Evolutionary conservation across 2,888 invertebrate genomes (phyloP).

Genomic region (Diarsia brunnea): DNA sequence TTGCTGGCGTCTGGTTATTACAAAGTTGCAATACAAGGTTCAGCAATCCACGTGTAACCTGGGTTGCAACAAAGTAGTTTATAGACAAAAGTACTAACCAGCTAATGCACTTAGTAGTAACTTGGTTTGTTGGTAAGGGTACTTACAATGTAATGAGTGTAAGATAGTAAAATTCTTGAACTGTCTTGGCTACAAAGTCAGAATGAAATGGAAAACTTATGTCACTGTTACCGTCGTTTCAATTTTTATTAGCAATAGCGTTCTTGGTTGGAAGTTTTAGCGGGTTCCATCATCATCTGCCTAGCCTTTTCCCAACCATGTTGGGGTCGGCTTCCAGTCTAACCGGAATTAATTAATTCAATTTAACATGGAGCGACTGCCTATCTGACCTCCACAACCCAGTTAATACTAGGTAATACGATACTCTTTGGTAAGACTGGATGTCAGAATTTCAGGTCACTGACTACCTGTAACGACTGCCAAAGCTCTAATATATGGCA

Average conservation of each 20-base stretch:
- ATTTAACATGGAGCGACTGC: no score
- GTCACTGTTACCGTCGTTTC: neutral
- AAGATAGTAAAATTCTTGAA: neutral
- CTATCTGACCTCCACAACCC: no score
- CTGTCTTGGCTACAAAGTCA: neutral
- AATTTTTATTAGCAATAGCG: neutral
- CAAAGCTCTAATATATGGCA: no score
- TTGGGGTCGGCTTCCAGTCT: no score
- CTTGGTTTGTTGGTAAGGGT: slow-evolving; percentile 1
- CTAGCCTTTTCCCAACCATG: no score
- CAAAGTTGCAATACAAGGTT: slow-evolving; percentile 9
- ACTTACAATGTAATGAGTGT: neutral
- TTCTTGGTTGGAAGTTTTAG: neutral
- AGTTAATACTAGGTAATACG: no score
- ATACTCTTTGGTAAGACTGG: no score
- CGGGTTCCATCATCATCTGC: neutral
- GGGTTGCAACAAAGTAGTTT: slow-evolving; percentile 2
- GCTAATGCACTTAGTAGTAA: slow-evolving; percentile 11
- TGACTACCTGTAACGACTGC: no score
- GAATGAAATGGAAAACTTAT: neutral
- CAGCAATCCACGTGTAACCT: slow-evolving; percentile 20
- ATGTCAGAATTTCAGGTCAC: no score
- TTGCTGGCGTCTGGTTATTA: neutral
- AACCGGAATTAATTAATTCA: no score
- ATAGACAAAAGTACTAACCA: slow-evolving; percentile 12